These are phyloP conservation scores for Daktulosphaira vitifoliae DNA, from an alignment of 1,140 invertebrate species.

Conservation along the genomic window DNA sequence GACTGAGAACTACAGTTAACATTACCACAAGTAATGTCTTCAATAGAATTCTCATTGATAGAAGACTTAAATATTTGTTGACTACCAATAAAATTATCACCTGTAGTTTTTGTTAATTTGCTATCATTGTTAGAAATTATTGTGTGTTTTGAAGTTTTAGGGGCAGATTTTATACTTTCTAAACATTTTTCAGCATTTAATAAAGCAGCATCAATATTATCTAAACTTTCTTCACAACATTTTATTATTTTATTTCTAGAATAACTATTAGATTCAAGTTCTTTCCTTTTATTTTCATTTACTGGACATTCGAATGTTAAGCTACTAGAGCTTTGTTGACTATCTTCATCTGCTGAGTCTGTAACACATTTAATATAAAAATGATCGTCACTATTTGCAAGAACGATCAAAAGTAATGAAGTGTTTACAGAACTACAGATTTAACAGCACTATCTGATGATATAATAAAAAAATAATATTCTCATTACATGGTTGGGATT, in stretches of 20 bases:
- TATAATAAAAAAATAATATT: too few relatives aligned
- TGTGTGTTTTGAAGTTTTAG: not conserved
- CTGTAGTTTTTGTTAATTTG: too few relatives aligned
- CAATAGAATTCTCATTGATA: not conserved
- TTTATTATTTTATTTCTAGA: not conserved
- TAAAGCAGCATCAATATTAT: not conserved
- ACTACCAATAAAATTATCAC: too few relatives aligned
- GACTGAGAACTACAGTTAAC: too few relatives aligned
- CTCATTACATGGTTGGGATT: too few relatives aligned
- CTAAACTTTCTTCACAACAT: not conserved
- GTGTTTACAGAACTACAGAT: too few relatives aligned
- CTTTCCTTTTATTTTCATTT: not conserved
- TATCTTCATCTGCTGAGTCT: not conserved
- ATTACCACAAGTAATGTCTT: too few relatives aligned
- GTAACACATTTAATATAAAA: constrained; percentile 1
- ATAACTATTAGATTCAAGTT: not conserved
- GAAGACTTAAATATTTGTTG: too few relatives aligned
- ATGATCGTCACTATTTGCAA: not conserved
- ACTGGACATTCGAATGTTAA: too few relatives aligned
- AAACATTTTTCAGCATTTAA: not conserved
- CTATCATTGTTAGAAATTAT: not conserved
- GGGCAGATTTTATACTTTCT: not conserved
- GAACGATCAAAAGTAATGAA: not conserved
- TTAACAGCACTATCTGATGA: too few relatives aligned
- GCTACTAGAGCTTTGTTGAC: not conserved